phyloP scores from a whole-genome alignment of 1,140 invertebrate species.

The Lepidotrigona ventralis region DNA sequence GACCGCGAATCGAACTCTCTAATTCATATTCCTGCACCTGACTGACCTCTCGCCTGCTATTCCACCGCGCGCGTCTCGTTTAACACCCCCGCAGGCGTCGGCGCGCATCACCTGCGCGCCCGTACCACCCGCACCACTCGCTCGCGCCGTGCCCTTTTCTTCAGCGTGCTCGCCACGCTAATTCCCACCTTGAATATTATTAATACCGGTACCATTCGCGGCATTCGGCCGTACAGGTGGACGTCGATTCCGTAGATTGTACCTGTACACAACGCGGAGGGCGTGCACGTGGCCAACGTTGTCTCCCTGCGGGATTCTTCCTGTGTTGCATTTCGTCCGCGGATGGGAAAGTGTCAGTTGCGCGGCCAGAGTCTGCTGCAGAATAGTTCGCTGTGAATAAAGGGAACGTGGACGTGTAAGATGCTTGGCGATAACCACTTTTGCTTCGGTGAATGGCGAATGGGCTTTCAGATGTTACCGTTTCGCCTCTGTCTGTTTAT shows the following conservation, averaged over 20 bases:
- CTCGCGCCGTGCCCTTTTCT: constrained; percentile 1
- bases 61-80: constrained; percentile 69
- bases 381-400: not conserved
- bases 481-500: no score
- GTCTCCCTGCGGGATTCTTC: constrained; percentile 4
- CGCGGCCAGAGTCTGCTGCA: not conserved
- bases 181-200: constrained; percentile 67
- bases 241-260: not conserved
- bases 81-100: constrained; percentile 76
- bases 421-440: not conserved
- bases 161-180: constrained; percentile 39
- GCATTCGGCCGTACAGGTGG: constrained; percentile 41
- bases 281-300: constrained; percentile 19
- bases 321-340: not conserved
- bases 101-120: constrained; percentile 50
- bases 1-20: constrained; percentile 62
- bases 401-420: not conserved
- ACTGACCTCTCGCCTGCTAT: constrained; percentile 72
- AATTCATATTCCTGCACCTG: constrained; percentile 79
- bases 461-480: not conserved
- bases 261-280: not conserved
- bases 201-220: constrained; percentile 52
- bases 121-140: no score
- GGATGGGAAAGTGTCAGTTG: not conserved
- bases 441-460: not conserved